Conservation (phyloP, 1,140 invertebrate genomes). For the Drosophila albomicans region DNA sequence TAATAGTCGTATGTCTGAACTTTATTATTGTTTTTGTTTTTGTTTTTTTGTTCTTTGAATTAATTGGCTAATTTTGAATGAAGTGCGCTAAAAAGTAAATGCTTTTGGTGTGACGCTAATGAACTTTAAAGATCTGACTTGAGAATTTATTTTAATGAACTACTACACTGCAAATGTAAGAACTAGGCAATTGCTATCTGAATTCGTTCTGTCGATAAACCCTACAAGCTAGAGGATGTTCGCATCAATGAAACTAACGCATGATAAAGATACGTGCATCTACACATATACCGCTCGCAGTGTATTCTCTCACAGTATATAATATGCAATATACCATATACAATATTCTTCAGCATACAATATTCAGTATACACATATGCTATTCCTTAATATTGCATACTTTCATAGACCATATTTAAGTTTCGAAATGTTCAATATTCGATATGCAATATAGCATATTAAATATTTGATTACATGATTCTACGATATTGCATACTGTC, state of each 20-base stretch:
- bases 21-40: constrained; percentile 41
- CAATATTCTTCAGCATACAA: neutral
- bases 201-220: constrained; percentile 15
- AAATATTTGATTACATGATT: neutral
- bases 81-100: constrained; percentile 35
- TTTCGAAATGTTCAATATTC: neutral
- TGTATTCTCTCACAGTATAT: too few species aligned
- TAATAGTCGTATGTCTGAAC: constrained; percentile 38
- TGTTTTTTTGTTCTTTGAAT: constrained; percentile 19
- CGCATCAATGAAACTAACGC: constrained; percentile 23
- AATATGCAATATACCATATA: neutral
- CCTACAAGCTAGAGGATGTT: constrained; percentile 10
- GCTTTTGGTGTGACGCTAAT: constrained; percentile 19
- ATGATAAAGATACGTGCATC: constrained; percentile 19
- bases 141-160: constrained; percentile 14
- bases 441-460: neutral
- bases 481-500: too few species aligned
- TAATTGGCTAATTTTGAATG: constrained; percentile 23
- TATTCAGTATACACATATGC: neutral
- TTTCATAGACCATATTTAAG: too few species aligned
- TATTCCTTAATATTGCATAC: neutral
- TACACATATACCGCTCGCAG: neutral
- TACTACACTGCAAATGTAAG: constrained; percentile 30
- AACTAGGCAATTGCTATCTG: constrained; percentile 31
- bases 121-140: constrained; percentile 26